These are phyloP conservation scores for Sussaba pulchella DNA, from an alignment of 2,888 invertebrate species.

Conservation along the genomic window DNA sequence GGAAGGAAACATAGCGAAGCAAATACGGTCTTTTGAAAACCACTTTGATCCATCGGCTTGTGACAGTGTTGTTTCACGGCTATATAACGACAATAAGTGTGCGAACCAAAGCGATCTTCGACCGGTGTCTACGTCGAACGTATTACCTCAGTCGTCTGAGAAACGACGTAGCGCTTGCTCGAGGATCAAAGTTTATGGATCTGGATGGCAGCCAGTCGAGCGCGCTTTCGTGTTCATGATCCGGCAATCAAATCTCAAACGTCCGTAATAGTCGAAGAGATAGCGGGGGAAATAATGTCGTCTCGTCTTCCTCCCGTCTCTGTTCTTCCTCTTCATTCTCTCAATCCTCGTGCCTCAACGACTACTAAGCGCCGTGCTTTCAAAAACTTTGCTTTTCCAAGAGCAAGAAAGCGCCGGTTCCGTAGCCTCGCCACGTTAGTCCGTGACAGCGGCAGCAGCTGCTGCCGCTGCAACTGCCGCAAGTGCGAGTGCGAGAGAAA, in stretches of 20 bases:
- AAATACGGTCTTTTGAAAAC: neutral
- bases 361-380: neutral
- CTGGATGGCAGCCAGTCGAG: slow-evolving; percentile 4
- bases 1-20: neutral
- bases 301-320: slow-evolving; percentile 27
- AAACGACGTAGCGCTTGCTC: neutral
- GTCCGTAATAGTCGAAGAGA: slow-evolving; percentile 17
- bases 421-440: slow-evolving; percentile 45
- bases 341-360: slow-evolving; percentile 9
- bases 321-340: slow-evolving; percentile 9
- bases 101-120: neutral
- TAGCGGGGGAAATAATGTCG: slow-evolving; percentile 18
- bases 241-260: slow-evolving; percentile 38
- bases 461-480: slow-evolving; percentile 3
- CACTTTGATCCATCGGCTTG: neutral
- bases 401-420: slow-evolving; percentile 24
- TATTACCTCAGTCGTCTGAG: slow-evolving; percentile 26
- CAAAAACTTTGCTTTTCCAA: slow-evolving; percentile 29
- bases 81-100: neutral
- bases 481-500: neutral
- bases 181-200: slow-evolving; percentile 37
- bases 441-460: slow-evolving; percentile 56
- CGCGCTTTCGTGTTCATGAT: slow-evolving; percentile 36
- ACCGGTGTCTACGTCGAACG: slow-evolving; percentile 1
- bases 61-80: too few relatives aligned